Percentiles rank a stretch among this genome's conserved stretches.
Evolutionary conservation across 2,797 vertebrate genomes (phyloP).

Genomic region (Sebastolobus alascanus): DNA sequence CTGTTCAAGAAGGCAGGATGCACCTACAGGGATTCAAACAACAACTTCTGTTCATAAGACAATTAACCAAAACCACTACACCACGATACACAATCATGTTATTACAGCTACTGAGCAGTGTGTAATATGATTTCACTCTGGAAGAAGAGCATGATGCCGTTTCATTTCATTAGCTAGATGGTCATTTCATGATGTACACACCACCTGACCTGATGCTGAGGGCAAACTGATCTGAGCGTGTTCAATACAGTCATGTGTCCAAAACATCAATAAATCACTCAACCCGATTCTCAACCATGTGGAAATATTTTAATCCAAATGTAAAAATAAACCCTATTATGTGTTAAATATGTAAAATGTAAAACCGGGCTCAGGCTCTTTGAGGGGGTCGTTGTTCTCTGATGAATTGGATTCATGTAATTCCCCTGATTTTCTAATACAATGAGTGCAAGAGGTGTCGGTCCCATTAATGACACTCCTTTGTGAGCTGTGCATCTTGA

Average conservation of each 20-base stretch:
- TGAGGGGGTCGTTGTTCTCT: slow-evolving; percentile 14
- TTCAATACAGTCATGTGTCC: slow-evolving; percentile 13
- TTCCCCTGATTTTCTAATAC: slow-evolving; percentile 81
- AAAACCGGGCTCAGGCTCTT: slow-evolving; percentile 3
- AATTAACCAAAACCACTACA: slow-evolving; percentile 68
- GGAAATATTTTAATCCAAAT: neutral
- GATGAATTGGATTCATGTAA: slow-evolving; percentile 67
- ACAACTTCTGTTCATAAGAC: slow-evolving; percentile 59
- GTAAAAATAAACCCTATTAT: slow-evolving; percentile 9
- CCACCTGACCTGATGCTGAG: slow-evolving; percentile 52
- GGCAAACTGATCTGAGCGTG: slow-evolving; percentile 9
- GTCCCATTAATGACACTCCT: slow-evolving; percentile 78
- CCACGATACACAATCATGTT: slow-evolving; percentile 47
- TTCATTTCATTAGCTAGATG: slow-evolving; percentile 74
- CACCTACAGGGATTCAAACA: slow-evolving; percentile 56
- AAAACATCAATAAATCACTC: slow-evolving; percentile 28
- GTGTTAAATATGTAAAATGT: slow-evolving; percentile 37
- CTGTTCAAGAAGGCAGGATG: slow-evolving; percentile 44
- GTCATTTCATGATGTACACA: slow-evolving; percentile 64
- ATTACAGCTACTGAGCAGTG: slow-evolving; percentile 48
- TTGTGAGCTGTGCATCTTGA: slow-evolving; percentile 82
- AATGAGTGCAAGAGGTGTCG: slow-evolving; percentile 73
- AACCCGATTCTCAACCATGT: neutral
- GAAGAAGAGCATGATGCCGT: slow-evolving; percentile 56
- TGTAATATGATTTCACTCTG: slow-evolving; percentile 65